A percentile compares a stretch with the other conserved stretches of the same genome.
Evolutionary conservation across 30 jellyfish, hydroid and myxozoan genomes (phyloP).

Genomic region (Aurelia aurita complex sp. Pacific): DNA sequence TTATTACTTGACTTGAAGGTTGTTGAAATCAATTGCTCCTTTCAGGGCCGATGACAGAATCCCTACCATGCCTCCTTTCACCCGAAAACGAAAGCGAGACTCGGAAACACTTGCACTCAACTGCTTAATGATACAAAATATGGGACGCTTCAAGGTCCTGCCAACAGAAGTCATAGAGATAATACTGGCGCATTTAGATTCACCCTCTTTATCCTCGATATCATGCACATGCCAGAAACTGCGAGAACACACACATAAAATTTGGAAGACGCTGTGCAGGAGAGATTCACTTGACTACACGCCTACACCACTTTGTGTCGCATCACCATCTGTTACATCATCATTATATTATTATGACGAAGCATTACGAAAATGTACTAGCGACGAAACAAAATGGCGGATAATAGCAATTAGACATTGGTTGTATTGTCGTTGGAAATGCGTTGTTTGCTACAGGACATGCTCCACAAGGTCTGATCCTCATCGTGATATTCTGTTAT

Average conservation of each 20-base stretch:
- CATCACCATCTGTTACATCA: slow-evolving; percentile 50
- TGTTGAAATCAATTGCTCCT: too few species aligned
- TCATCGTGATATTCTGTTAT: slow-evolving; percentile 56
- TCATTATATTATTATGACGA: slow-evolving; percentile 39
- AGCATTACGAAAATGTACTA: slow-evolving; percentile 55
- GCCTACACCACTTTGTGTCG: slow-evolving; percentile 65
- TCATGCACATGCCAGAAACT: slow-evolving; percentile 65
- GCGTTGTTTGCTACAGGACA: slow-evolving; percentile 60
- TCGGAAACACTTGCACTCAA: slow-evolving; percentile 55
- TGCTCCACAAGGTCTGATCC: slow-evolving; percentile 62
- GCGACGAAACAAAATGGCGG: slow-evolving; percentile 62
- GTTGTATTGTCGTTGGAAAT: slow-evolving; percentile 62
- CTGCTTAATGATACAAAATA: slow-evolving; percentile 50
- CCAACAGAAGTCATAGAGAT: slow-evolving; percentile 66
- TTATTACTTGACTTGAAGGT: too few species aligned
- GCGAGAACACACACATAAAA: slow-evolving; percentile 36
- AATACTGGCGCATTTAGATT: slow-evolving; percentile 35
- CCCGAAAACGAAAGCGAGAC: slow-evolving; percentile 71
- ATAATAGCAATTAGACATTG: slow-evolving; percentile 59
- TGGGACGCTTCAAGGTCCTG: slow-evolving; percentile 46
- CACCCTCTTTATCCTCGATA: slow-evolving; percentile 58
- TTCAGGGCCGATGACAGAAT: too few species aligned
- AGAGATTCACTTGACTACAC: slow-evolving; percentile 50
- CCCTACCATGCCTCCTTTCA: slow-evolving; percentile 58
- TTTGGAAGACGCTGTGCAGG: slow-evolving; percentile 48